Evolutionary conservation across 2,113 vertebrate species (phyloP).

Genomic region (Perognathus longimembris): DNA sequence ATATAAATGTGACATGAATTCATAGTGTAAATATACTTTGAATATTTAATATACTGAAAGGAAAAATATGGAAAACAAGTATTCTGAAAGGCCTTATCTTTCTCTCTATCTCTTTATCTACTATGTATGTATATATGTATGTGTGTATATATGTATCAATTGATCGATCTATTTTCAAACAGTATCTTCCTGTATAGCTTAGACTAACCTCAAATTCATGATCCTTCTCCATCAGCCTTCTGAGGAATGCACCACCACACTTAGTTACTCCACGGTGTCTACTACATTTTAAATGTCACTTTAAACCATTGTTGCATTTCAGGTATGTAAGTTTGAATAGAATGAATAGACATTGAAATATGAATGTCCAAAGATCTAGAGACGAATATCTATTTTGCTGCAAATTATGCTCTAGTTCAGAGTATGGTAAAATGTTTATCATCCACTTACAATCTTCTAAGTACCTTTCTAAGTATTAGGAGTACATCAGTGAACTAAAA

Average conservation of each 20-base stretch:
- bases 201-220: background rate
- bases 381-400: background rate
- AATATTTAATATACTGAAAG: background rate
- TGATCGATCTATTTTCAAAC: too few species aligned
- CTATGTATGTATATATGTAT: too few species aligned
- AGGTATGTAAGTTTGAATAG: background rate
- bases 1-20: background rate
- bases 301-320: background rate
- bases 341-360: background rate
- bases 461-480: background rate
- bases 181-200: background rate
- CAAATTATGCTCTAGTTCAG: background rate
- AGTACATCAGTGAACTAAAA: background rate
- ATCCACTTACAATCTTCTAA: background rate
- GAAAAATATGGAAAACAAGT: background rate
- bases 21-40: background rate
- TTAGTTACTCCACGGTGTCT: background rate
- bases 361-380: background rate
- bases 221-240: background rate
- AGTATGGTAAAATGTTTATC: background rate
- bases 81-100: too few species aligned
- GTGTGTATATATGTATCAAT: too few species aligned
- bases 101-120: too few species aligned
- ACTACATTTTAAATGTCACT: background rate
- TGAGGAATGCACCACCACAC: background rate